Evolutionary conservation across 2,113 vertebrate genomes (phyloP).

Genomic region (Takifugu flavidus): DNA sequence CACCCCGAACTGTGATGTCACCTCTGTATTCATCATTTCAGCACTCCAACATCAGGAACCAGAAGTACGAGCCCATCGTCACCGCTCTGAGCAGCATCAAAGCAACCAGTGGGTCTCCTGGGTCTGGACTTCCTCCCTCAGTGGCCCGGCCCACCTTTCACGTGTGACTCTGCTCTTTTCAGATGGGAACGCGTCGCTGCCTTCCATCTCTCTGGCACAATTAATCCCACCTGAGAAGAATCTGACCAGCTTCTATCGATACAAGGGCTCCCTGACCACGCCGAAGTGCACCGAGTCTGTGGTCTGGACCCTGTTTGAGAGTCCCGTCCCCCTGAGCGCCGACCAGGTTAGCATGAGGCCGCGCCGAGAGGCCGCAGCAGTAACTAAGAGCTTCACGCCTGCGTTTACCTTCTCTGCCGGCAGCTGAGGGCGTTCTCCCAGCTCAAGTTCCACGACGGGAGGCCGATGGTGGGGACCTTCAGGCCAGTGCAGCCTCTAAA

Average conservation of each 20-base stretch:
- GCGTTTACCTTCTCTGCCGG: slow-evolving; percentile 1
- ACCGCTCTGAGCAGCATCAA: slow-evolving; percentile 48
- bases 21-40: slow-evolving; percentile 31
- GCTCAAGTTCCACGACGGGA: slow-evolving; percentile 58
- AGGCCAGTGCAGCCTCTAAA: slow-evolving; percentile 73
- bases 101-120: slow-evolving; percentile 40
- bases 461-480: slow-evolving; percentile 65
- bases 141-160: background rate
- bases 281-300: slow-evolving; percentile 80
- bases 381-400: background rate
- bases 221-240: slow-evolving; percentile 76
- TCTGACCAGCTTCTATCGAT: slow-evolving; percentile 82
- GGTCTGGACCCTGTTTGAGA: slow-evolving; percentile 86
- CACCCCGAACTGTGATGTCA: background rate
- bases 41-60: slow-evolving; percentile 65
- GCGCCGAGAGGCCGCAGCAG: no score
- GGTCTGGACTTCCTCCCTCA: background rate
- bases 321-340: slow-evolving; percentile 70
- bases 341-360: slow-evolving; percentile 74
- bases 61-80: slow-evolving; percentile 67
- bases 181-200: slow-evolving; percentile 47
- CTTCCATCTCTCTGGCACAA: slow-evolving; percentile 63
- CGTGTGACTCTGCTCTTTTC: slow-evolving; percentile 2
- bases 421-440: slow-evolving; percentile 69
- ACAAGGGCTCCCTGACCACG: slow-evolving; percentile 89